These are phyloP conservation scores for Euphonia xanthogaster DNA, from an alignment of 2,797 vertebrate species.

Conservation along the genomic window DNA sequence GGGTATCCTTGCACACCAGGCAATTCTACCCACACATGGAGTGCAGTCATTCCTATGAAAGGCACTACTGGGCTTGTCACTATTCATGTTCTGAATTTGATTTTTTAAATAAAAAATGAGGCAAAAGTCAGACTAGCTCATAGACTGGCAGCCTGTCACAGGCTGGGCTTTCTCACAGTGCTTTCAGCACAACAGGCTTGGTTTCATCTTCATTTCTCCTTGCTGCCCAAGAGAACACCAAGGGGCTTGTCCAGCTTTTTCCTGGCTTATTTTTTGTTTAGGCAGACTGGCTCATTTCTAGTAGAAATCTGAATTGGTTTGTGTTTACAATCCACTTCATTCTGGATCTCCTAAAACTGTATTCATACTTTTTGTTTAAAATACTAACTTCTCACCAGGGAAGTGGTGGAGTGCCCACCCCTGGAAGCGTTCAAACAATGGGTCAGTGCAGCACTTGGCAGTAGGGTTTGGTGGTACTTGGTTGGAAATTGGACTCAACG, in stretches of 20 bases:
- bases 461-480: neutral
- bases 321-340: neutral
- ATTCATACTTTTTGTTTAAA: neutral
- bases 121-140: neutral
- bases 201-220: neutral
- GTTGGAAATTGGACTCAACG: accelerated
- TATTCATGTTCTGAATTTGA: neutral
- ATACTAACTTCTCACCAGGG: neutral
- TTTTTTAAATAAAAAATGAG: constrained; percentile 35
- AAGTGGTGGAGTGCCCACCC: neutral
- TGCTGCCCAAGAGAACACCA: neutral
- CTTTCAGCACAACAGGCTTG: neutral
- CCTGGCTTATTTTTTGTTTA: neutral
- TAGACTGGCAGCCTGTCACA: neutral
- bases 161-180: neutral
- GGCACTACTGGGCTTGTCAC: neutral
- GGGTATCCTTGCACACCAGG: neutral
- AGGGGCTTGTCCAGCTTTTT: neutral
- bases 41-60: neutral
- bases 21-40: neutral
- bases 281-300: neutral
- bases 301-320: neutral
- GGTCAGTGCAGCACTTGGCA: accelerated
- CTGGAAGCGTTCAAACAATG: accelerated
- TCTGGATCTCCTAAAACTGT: neutral